Percentiles rank a stretch among this genome's conserved stretches.
Conservation (phyloP, 2,888 invertebrate species). For the Neuroscelio doddi region DNA sequence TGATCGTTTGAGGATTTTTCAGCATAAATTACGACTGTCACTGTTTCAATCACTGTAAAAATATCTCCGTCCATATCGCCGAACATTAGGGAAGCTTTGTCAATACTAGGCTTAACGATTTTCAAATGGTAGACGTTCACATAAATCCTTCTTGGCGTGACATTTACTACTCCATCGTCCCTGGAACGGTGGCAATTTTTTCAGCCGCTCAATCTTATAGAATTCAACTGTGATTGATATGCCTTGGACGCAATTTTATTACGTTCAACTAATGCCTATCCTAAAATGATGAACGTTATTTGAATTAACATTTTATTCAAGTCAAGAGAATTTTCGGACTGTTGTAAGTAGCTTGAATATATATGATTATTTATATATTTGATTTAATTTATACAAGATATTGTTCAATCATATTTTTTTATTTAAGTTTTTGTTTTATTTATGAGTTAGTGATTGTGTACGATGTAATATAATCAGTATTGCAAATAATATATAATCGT, state of each 20-base stretch:
- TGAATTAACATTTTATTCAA: constrained; percentile 1
- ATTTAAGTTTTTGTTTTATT: no score
- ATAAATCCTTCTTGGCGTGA: constrained; percentile 43
- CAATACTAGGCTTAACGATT: constrained; percentile 48
- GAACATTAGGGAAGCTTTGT: constrained; percentile 45
- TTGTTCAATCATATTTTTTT: no score
- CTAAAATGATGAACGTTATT: neutral
- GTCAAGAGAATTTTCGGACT: no score
- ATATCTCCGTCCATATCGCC: constrained; percentile 44
- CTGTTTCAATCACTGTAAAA: constrained; percentile 46
- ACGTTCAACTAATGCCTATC: constrained; percentile 3
- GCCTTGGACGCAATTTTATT: constrained; percentile 28
- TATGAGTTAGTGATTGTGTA: no score
- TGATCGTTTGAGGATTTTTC: constrained; percentile 46
- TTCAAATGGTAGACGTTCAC: constrained; percentile 41
- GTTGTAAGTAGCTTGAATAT: no score
- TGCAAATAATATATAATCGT: no score
- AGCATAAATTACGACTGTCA: constrained; percentile 47
- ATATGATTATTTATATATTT: no score
- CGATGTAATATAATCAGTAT: no score
- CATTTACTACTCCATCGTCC: constrained; percentile 33
- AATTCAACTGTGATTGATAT: constrained; percentile 38
- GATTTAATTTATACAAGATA: no score
- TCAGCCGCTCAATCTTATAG: constrained; percentile 39
- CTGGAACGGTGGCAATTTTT: constrained; percentile 36